phyloP scores from a whole-genome alignment of 2,797 vertebrate species.

The Vipera ursinii region DNA sequence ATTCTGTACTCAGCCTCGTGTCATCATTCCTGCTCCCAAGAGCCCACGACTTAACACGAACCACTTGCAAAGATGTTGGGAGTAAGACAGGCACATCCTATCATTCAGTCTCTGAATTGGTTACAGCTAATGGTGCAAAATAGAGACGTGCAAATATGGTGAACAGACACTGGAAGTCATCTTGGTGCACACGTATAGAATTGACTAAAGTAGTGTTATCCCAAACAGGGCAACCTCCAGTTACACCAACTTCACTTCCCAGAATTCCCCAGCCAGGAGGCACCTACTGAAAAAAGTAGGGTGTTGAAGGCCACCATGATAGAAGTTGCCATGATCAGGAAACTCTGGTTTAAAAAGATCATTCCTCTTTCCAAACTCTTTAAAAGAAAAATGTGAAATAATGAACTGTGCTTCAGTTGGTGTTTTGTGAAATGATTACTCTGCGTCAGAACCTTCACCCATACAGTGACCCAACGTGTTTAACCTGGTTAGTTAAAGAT shows the following conservation, averaged over 20 bases:
- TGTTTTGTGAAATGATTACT: not conserved
- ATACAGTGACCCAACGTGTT: not conserved
- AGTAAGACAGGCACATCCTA: not conserved
- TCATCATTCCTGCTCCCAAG: no score
- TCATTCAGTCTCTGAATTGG: not conserved
- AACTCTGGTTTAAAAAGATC: not conserved
- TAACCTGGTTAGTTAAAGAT: not conserved
- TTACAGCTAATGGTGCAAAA: not conserved
- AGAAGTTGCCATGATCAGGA: not conserved
- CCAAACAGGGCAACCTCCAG: not conserved
- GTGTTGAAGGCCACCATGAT: not conserved
- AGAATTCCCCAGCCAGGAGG: not conserved
- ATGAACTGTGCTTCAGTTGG: not conserved
- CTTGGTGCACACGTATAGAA: not conserved
- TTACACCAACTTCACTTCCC: not conserved
- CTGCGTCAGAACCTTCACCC: not conserved
- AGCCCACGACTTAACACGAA: not conserved
- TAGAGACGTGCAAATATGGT: not conserved
- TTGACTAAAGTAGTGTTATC: not conserved
- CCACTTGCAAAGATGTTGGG: not conserved
- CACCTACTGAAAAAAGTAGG: not conserved
- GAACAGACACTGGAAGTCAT: not conserved
- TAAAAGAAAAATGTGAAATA: not conserved
- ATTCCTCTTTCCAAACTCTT: not conserved
- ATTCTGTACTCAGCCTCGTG: no score